Base-by-base conservation (phyloP, 2,888 invertebrate genomes). In the Drosophila eohydei region DNA sequence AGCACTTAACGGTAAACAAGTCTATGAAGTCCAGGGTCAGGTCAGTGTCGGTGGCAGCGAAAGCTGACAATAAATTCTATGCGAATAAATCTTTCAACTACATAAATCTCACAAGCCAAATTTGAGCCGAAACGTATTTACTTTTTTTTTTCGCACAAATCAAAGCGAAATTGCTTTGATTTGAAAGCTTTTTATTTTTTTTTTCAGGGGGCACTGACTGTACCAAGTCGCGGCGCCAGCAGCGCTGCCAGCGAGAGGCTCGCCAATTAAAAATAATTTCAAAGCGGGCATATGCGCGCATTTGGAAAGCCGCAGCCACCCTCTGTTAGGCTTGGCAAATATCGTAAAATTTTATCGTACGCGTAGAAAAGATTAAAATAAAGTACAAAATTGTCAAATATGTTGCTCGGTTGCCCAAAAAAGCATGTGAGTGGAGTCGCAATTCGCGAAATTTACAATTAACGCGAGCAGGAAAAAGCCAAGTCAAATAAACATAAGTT, bases 141-240 rank as follows among this genome's bases (percentile, higher is more conserved):
- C 58, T 51, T 16, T 32, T 26, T 52, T 43, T 68, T 69, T 68
- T 84, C 83, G 70, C 85, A 91, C 91, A 91, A 91, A 91, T 91
- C 92, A 91, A 91, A 91, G 81, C 80, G 85, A 90, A 91, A 89
- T 91, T 88, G 89, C 91, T 91, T 91, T 91, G 91, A 91, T 91
- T 91, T 88, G 82, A 88, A 88, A 82, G 86, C 83, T 87, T 86
- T 83, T 84, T 80, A 52, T 68, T 88, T 85, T 82, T 88, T 85
- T 82, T 84, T 78, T 55, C 62, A 58, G 51, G 40, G 75, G 48
- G 34, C 32, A 4, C 46, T 43, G 85, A 85, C 89, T 84, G 88
- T 84, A 89, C 89, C 4, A 46, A 46, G 80, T 72, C 54, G 70
- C 72, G 75, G 88, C 76, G 28, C 32, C 41, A 16, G 1, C 32